Evolutionary conservation across 2,113 vertebrate genomes (phyloP).

Genomic region (Emydocephalus ijimae): DNA sequence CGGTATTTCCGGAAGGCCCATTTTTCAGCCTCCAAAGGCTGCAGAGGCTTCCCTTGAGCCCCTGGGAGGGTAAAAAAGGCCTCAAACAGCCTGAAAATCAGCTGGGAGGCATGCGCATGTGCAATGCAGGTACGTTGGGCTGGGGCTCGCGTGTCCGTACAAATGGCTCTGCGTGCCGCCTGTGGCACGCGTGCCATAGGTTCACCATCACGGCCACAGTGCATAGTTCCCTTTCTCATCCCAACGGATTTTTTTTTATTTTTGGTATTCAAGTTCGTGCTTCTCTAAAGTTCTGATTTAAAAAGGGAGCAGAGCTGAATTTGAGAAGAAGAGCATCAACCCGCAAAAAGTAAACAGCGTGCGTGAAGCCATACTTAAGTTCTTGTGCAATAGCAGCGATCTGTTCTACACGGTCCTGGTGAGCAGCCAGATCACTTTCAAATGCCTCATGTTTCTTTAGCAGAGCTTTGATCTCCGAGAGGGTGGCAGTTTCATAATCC

Average conservation of each 20-base stretch:
- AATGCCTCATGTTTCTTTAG: slow-evolving; percentile 99
- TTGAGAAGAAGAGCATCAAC: slow-evolving; percentile 33
- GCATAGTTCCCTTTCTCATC: background rate
- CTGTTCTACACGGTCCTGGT: slow-evolving; percentile 98
- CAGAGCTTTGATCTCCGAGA: slow-evolving; percentile 96
- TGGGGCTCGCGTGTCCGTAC: too few relatives aligned
- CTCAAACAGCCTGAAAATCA: too few relatives aligned
- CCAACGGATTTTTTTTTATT: too few relatives aligned
- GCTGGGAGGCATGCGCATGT: too few relatives aligned
- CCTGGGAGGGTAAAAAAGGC: too few relatives aligned
- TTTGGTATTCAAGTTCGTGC: background rate
- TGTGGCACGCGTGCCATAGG: too few relatives aligned
- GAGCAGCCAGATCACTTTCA: slow-evolving; percentile 95
- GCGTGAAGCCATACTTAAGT: slow-evolving; percentile 79
- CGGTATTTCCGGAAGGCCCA: too few relatives aligned
- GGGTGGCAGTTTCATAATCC: slow-evolving; percentile 90
- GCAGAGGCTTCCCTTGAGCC: too few relatives aligned
- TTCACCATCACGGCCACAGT: background rate
- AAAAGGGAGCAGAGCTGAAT: slow-evolving; percentile 12
- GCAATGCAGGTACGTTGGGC: too few relatives aligned
- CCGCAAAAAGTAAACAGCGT: background rate
- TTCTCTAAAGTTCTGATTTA: background rate
- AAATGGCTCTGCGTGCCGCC: too few relatives aligned
- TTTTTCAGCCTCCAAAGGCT: too few relatives aligned
- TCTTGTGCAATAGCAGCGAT: slow-evolving; percentile 98